A percentile compares a stretch with the other conserved stretches of the same genome.
Conservation (phyloP, 1,140 invertebrate species). For the Drosophila asahinai region DNA sequence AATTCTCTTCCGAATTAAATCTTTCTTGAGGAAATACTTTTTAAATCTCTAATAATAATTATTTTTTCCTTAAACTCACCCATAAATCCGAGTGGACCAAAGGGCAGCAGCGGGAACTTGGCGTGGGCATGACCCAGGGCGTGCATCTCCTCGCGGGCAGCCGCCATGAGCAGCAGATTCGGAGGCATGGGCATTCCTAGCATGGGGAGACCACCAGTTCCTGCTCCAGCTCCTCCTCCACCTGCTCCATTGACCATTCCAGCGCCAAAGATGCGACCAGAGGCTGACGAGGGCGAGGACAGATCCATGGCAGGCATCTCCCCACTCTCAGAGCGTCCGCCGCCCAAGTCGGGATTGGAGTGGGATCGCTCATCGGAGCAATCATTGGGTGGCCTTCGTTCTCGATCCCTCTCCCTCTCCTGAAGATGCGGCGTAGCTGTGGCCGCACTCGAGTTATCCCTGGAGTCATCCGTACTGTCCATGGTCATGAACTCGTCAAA, state of each 20-base stretch:
- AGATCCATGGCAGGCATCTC: conserved; percentile 77
- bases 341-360: conserved; percentile 51
- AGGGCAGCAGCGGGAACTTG: conserved; percentile 89
- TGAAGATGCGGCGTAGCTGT: conserved; percentile 55
- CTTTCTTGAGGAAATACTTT: not conserved
- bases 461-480: conserved; percentile 81
- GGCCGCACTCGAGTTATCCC: conserved; percentile 67
- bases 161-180: conserved; percentile 79
- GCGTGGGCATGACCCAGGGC: conserved; percentile 68
- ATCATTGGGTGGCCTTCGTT: conserved; percentile 31
- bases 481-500: conserved; percentile 84
- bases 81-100: conserved; percentile 92
- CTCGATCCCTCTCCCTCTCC: conserved; percentile 42
- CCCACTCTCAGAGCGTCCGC: conserved; percentile 43
- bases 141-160: conserved; percentile 79
- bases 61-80: conserved; percentile 64
- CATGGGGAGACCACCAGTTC: conserved; percentile 43
- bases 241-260: conserved; percentile 46
- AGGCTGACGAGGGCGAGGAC: conserved; percentile 56
- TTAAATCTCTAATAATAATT: not conserved
- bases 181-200: conserved; percentile 77
- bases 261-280: conserved; percentile 53
- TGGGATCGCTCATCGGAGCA: conserved; percentile 52
- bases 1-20: not conserved
- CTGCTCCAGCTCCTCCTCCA: conserved; percentile 19